These are phyloP conservation scores for Orestias chungarensis DNA, from an alignment of 2,797 vertebrate species.

Conservation along the genomic window DNA sequence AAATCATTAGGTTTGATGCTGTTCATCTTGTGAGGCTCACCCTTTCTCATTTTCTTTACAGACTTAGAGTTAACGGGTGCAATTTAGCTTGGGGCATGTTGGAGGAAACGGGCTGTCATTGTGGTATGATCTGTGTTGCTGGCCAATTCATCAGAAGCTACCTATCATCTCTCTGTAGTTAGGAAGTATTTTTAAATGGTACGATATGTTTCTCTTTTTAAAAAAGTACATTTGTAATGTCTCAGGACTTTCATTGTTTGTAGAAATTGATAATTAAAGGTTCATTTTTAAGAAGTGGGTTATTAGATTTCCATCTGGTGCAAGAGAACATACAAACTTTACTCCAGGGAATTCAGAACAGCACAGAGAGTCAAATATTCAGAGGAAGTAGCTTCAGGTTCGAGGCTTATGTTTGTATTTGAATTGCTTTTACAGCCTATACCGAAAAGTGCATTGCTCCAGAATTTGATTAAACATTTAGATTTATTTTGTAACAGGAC, in stretches of 20 bases:
- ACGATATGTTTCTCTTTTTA: neutral
- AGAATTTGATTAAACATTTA: neutral
- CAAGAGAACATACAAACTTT: neutral
- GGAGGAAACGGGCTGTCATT: neutral
- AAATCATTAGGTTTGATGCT: neutral
- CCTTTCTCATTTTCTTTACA: neutral
- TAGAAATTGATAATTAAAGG: neutral
- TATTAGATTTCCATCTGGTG: neutral
- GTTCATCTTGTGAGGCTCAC: neutral
- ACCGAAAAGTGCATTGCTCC: neutral
- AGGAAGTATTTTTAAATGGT: neutral
- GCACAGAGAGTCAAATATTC: neutral
- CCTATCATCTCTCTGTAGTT: neutral
- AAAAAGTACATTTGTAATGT: neutral
- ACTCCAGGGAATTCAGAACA: neutral
- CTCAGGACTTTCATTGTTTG: neutral
- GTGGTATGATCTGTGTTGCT: neutral
- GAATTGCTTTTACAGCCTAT: too few species aligned
- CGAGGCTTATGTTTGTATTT: neutral
- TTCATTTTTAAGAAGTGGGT: neutral
- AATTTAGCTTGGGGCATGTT: neutral
- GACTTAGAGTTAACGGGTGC: neutral
- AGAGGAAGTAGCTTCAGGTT: neutral
- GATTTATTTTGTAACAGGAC: too few species aligned
- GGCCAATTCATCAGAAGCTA: neutral